Conservation (phyloP, 2,113 vertebrate genomes). For the Cyprinus carpio region DNA sequence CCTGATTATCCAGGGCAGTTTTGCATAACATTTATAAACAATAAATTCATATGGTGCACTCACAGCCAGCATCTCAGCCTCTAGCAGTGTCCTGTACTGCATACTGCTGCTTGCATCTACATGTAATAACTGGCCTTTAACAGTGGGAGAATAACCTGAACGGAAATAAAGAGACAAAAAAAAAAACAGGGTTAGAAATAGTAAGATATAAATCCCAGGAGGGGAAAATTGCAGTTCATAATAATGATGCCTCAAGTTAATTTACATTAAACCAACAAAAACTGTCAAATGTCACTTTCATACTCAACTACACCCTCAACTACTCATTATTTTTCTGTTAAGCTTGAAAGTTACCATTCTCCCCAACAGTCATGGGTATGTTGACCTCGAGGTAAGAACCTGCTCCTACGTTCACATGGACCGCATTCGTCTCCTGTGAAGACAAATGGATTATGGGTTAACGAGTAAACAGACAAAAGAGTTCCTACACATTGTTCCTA, state of each 20-base stretch:
- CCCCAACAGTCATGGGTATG: constrained; percentile 94
- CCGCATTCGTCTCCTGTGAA: constrained; percentile 93
- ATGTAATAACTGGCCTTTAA: constrained; percentile 96
- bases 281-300: no score
- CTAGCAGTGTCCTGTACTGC: constrained; percentile 94
- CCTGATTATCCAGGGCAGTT: no score
- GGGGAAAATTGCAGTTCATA: background rate
- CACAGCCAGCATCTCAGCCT: constrained; percentile 98
- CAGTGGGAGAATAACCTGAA: constrained; percentile 91
- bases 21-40: background rate
- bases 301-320: no score
- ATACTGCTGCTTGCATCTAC: constrained; percentile 98
- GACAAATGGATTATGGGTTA: constrained; percentile 28
- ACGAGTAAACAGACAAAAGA: background rate
- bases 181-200: background rate
- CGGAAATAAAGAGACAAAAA: background rate
- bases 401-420: constrained; percentile 98
- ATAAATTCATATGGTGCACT: constrained; percentile 66
- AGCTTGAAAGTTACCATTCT: constrained; percentile 79
- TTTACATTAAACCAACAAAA: no score
- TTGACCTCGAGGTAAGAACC: constrained; percentile 98
- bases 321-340: background rate
- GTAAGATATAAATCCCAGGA: background rate
- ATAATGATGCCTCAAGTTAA: background rate
- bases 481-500: background rate